phyloP scores from a whole-genome alignment of 2,113 vertebrate genomes.

The Climacteris rufus region DNA sequence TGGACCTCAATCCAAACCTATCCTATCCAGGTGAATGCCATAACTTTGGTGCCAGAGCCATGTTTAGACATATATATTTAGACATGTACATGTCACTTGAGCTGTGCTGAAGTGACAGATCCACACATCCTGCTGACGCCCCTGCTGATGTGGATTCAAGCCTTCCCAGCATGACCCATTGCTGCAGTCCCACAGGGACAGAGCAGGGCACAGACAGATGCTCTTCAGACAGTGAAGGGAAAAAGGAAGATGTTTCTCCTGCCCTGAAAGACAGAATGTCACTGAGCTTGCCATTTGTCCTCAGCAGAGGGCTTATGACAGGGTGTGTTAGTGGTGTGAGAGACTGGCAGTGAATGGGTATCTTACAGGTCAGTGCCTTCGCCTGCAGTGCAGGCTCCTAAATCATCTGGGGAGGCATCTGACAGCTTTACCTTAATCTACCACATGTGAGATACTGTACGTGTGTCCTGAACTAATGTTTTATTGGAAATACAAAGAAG shows the following conservation, averaged over 20 bases:
- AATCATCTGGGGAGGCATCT: neutral
- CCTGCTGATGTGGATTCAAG: neutral
- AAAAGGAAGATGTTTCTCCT: neutral
- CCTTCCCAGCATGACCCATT: rapidly evolving
- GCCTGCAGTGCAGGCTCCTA: neutral
- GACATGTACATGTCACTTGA: neutral
- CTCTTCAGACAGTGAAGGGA: neutral
- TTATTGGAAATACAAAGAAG: neutral
- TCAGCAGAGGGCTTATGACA: rapidly evolving
- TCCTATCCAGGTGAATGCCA: neutral
- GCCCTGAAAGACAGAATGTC: neutral
- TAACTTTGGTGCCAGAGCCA: neutral
- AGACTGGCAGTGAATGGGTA: neutral
- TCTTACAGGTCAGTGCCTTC: neutral
- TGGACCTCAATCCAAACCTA: neutral
- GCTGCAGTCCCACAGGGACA: rapidly evolving
- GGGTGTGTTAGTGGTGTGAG: rapidly evolving
- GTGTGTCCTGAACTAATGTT: neutral
- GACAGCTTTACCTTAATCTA: neutral
- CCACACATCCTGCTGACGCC: neutral
- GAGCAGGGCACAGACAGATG: neutral
- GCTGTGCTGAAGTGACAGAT: neutral
- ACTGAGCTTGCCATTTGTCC: neutral
- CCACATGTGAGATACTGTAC: neutral
- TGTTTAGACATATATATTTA: neutral